Percentiles rank a stretch among this genome's conserved stretches.
Conservation (phyloP, 2,888 invertebrate species). For the Drosophila pseudotalamancana region DNA sequence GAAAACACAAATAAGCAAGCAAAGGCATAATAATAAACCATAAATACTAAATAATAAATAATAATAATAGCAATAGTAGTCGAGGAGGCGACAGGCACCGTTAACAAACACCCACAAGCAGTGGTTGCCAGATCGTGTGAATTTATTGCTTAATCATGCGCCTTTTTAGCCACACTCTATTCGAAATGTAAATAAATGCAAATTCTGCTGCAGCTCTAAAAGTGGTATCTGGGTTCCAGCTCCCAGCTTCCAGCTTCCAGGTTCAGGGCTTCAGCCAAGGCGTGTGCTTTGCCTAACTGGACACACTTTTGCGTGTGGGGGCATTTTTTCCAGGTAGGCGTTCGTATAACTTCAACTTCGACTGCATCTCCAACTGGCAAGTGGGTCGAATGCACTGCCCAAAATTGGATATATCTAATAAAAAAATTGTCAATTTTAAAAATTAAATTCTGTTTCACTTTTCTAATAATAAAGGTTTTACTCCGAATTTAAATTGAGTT, state of each 20-base stretch:
- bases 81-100: conserved; percentile 32
- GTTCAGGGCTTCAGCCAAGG: conserved; percentile 52
- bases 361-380: conserved; percentile 23
- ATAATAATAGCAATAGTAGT: neutral
- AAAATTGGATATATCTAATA: too few species aligned
- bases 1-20: conserved; percentile 38
- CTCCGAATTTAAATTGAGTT: too few species aligned
- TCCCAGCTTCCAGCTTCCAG: conserved; percentile 11
- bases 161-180: conserved; percentile 39
- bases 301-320: conserved; percentile 26
- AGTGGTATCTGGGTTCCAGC: conserved; percentile 3
- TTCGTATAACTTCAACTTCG: conserved; percentile 6
- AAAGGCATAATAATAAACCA: conserved; percentile 25
- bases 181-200: conserved; percentile 60
- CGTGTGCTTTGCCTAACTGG: conserved; percentile 58
- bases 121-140: conserved; percentile 54
- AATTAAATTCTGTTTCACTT: too few species aligned
- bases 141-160: conserved; percentile 74
- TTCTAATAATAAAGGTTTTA: too few species aligned
- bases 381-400: conserved; percentile 46
- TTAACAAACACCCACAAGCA: conserved; percentile 40
- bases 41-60: conserved; percentile 13
- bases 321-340: conserved; percentile 39
- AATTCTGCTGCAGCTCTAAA: conserved; percentile 26
- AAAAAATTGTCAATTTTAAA: neutral